phyloP scores from a whole-genome alignment of 2,113 vertebrate species.

The Hiodon tergisus region DNA sequence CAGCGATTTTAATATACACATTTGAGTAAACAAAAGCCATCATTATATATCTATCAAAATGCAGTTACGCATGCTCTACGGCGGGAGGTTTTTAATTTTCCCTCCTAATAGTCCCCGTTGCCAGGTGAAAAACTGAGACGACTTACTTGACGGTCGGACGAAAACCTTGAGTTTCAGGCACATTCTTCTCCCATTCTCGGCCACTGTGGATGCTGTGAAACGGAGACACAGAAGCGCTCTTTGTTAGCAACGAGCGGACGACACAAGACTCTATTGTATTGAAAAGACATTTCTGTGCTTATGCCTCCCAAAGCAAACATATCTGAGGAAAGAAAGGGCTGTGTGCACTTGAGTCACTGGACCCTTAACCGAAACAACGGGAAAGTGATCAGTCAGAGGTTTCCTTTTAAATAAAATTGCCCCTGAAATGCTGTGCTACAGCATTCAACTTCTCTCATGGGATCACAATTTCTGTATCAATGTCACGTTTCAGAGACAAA shows the following conservation, averaged over 20 bases:
- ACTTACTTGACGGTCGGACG: slow-evolving; percentile 97
- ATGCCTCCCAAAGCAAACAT: not conserved
- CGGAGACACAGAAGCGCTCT: slow-evolving; percentile 26
- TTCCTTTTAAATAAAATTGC: too few species aligned
- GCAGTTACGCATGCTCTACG: slow-evolving; percentile 48
- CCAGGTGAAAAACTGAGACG: slow-evolving; percentile 27
- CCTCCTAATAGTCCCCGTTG: not conserved
- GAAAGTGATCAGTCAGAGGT: too few species aligned
- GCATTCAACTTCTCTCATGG: too few species aligned
- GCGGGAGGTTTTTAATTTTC: slow-evolving; percentile 26
- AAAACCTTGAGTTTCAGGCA: slow-evolving; percentile 98
- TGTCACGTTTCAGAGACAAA: too few species aligned
- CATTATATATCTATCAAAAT: slow-evolving; percentile 49
- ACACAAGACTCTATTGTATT: not conserved
- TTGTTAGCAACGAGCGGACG: not conserved
- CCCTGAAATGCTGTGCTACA: too few species aligned
- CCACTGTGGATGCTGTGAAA: slow-evolving; percentile 83
- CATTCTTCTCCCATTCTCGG: slow-evolving; percentile 87
- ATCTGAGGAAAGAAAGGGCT: too few species aligned
- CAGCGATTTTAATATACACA: slow-evolving; percentile 26
- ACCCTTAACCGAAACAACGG: too few species aligned
- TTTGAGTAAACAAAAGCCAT: slow-evolving; percentile 41
- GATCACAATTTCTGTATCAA: too few species aligned
- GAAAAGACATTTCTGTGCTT: not conserved
- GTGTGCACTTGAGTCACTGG: too few species aligned